These are phyloP conservation scores for Rhingia campestris DNA, from an alignment of 2,888 invertebrate species.

Conservation along the genomic window DNA sequence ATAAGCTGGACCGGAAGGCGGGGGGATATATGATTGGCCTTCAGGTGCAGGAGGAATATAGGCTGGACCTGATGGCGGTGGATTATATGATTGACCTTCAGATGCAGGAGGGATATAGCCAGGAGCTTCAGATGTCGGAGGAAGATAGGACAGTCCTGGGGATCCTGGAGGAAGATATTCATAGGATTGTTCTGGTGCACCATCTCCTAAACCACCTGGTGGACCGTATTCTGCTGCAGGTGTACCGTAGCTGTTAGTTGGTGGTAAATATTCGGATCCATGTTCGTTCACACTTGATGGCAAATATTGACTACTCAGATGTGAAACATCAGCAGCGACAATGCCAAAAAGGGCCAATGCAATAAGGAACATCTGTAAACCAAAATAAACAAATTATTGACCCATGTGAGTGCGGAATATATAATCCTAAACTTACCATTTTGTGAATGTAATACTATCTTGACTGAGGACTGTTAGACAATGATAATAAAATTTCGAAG, in stretches of 20 bases:
- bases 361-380: conserved; percentile 68
- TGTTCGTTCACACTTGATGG: conserved; percentile 46
- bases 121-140: not conserved
- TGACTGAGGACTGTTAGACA: conserved; percentile 31
- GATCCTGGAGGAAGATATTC: not conserved
- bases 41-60: conserved; percentile 27
- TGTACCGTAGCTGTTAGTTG: conserved; percentile 16
- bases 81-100: not conserved
- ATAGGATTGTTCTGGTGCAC: conserved; percentile 20
- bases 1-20: conserved; percentile 21
- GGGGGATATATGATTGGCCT: conserved; percentile 29
- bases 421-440: conserved; percentile 31
- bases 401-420: not conserved
- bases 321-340: conserved; percentile 74
- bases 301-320: conserved; percentile 47
- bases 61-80: conserved; percentile 5
- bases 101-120: conserved; percentile 15
- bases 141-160: not conserved
- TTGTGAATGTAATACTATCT: conserved; percentile 15
- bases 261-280: conserved; percentile 57
- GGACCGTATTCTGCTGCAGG: conserved; percentile 37
- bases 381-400: not conserved
- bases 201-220: not conserved
- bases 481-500: conserved; percentile 34
- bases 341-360: conserved; percentile 62